These are phyloP conservation scores for Sicus ferrugineus DNA, from an alignment of 2,888 invertebrate genomes.

Conservation along the genomic window DNA sequence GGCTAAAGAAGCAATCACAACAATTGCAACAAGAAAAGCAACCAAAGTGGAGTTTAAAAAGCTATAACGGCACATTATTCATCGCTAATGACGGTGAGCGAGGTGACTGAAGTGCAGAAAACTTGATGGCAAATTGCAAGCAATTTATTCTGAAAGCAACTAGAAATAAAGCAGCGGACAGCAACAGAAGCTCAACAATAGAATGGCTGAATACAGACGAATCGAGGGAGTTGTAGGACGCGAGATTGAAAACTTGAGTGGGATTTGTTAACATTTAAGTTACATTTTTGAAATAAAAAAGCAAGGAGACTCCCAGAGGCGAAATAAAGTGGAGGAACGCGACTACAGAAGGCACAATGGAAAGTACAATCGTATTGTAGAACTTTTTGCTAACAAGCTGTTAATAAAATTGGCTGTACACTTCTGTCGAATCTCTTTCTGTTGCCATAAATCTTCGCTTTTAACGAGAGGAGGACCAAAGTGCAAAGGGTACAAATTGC, in stretches of 20 bases:
- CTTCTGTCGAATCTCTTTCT: too few relatives aligned
- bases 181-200: not conserved
- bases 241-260: not conserved
- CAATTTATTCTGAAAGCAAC: slow-evolving; percentile 6
- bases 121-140: slow-evolving; percentile 23
- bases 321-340: not conserved
- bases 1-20: slow-evolving; percentile 19
- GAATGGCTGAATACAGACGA: not conserved
- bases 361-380: too few relatives aligned
- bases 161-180: not conserved
- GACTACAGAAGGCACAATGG: not conserved
- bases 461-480: too few relatives aligned
- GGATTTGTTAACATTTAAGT: not conserved
- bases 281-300: not conserved
- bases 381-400: too few relatives aligned
- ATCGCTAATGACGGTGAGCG: not conserved
- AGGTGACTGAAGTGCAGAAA: slow-evolving; percentile 15
- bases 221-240: not conserved
- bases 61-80: slow-evolving; percentile 32
- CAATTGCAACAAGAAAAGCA: not conserved
- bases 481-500: too few relatives aligned
- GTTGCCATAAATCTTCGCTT: too few relatives aligned
- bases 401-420: too few relatives aligned
- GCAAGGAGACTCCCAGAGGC: not conserved
- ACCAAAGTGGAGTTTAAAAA: slow-evolving; percentile 21